A percentile compares a stretch with the other conserved stretches of the same genome.
Conservation (phyloP, 2,113 vertebrate species). For the Cyrtonyx montezumae region DNA sequence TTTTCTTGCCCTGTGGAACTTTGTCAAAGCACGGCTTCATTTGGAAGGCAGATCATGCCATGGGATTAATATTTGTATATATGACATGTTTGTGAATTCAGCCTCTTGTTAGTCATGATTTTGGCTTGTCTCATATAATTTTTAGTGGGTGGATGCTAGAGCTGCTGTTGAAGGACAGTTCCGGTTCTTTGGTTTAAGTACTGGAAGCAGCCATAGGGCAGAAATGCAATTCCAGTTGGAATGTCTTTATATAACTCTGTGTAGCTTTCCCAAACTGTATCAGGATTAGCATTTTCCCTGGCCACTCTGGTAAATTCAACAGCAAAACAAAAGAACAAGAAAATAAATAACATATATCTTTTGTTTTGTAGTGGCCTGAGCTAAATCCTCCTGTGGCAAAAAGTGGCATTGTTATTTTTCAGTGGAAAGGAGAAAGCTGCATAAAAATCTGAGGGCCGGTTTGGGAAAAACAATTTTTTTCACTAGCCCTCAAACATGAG, state of each 20-base stretch:
- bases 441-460: neutral
- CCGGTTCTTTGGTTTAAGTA: constrained; percentile 12
- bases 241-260: neutral
- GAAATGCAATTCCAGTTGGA: neutral
- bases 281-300: neutral
- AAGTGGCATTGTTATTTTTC: neutral
- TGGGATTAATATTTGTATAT: constrained; percentile 62
- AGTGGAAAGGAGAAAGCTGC: neutral
- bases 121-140: constrained; percentile 64
- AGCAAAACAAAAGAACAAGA: neutral
- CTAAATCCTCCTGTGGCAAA: neutral
- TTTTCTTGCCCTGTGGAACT: neutral
- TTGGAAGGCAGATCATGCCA: constrained; percentile 24
- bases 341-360: neutral
- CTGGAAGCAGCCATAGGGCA: neutral
- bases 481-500: neutral
- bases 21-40: neutral
- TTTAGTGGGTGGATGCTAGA: constrained; percentile 71
- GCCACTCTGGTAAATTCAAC: neutral
- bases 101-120: constrained; percentile 72
- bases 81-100: constrained; percentile 68
- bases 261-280: neutral
- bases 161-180: constrained; percentile 65
- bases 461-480: constrained; percentile 5
- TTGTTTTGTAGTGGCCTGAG: neutral